These are phyloP conservation scores for Adelges cooleyi DNA, from an alignment of 1,140 invertebrate species.

Conservation along the genomic window DNA sequence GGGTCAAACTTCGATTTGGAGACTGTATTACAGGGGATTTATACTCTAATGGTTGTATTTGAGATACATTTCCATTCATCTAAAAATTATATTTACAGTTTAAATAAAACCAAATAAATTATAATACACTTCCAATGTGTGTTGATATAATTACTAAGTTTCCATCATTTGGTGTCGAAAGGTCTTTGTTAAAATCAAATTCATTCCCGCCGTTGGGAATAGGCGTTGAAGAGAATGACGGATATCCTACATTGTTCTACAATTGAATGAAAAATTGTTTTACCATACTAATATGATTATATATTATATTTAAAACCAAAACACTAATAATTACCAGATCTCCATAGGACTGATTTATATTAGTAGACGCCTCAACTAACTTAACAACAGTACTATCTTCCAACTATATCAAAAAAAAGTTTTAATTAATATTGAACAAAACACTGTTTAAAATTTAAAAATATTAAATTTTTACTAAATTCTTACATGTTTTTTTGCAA, in stretches of 20 bases:
- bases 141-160: too few relatives aligned
- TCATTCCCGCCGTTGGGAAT: background rate
- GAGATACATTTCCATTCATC: too few relatives aligned
- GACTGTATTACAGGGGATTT: too few relatives aligned
- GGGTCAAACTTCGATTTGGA: too few relatives aligned
- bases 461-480: background rate
- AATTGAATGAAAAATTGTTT: background rate
- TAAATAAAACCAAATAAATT: too few relatives aligned
- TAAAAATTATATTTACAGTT: too few relatives aligned
- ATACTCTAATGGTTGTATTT: too few relatives aligned
- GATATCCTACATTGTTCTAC: slow-evolving; percentile 10
- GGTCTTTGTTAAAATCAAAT: too few relatives aligned
- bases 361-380: background rate
- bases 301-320: background rate
- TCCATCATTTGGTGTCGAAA: too few relatives aligned
- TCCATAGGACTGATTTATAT: background rate
- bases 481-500: slow-evolving; percentile 15
- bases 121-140: too few relatives aligned
- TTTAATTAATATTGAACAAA: background rate
- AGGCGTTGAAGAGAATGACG: slow-evolving; percentile 10
- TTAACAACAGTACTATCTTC: background rate
- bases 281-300: background rate
- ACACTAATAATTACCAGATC: background rate
- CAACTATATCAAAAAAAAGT: background rate
- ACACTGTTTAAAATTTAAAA: background rate